A percentile compares a stretch with the other conserved stretches of the same genome.
Conservation (phyloP, 2,113 vertebrate genomes). For the Vidua macroura region DNA sequence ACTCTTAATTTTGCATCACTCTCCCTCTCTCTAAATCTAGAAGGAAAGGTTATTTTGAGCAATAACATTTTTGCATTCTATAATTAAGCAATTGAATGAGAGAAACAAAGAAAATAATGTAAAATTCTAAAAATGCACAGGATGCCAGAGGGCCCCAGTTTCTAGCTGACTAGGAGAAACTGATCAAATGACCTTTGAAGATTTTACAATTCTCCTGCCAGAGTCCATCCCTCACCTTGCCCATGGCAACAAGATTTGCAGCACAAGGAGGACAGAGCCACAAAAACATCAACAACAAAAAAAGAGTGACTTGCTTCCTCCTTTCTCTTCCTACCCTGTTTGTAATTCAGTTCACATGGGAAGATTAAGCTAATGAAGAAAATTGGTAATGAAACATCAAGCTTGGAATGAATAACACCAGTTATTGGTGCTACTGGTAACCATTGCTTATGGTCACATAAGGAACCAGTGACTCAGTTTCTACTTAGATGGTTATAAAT, state of each 20-base stretch:
- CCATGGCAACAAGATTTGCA: neutral
- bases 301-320: neutral
- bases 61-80: neutral
- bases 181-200: neutral
- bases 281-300: neutral
- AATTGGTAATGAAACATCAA: neutral
- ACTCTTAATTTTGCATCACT: neutral
- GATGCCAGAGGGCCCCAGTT: neutral
- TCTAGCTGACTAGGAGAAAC: neutral
- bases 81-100: neutral
- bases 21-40: neutral
- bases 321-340: neutral
- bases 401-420: neutral
- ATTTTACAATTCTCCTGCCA: neutral
- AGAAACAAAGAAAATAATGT: neutral
- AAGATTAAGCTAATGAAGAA: neutral
- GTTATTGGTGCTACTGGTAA: neutral
- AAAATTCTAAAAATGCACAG: neutral
- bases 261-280: neutral
- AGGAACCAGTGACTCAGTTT: neutral
- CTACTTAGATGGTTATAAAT: neutral
- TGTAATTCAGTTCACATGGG: neutral
- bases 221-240: neutral
- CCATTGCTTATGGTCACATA: neutral
- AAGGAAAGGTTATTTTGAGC: constrained; percentile 4